These are phyloP conservation scores for Synaphobranchus kaupii DNA, from an alignment of 2,797 vertebrate species.

Conservation along the genomic window DNA sequence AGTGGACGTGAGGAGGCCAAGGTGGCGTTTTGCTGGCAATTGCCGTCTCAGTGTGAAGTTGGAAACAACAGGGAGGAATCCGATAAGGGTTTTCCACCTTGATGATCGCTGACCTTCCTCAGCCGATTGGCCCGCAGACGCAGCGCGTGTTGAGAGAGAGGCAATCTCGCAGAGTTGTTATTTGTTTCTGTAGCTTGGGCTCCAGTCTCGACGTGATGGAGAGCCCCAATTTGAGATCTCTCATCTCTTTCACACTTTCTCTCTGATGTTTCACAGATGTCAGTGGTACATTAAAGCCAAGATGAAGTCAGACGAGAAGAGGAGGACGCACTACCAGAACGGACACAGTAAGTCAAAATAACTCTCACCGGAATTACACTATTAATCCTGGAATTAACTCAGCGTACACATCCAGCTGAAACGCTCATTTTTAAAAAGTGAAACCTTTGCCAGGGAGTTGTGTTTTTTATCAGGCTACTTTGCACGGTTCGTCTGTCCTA, in stretches of 20 bases:
- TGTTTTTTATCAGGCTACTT: background rate
- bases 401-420: background rate
- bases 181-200: conserved; percentile 10
- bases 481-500: background rate
- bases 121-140: background rate
- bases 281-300: conserved; percentile 97
- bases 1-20: background rate
- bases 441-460: background rate
- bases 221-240: conserved; percentile 3
- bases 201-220: background rate
- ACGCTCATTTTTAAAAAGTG: background rate
- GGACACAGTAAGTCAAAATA: conserved; percentile 76
- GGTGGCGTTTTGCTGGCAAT: background rate
- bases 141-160: background rate
- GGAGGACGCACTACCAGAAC: conserved; percentile 85
- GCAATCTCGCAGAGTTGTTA: background rate
- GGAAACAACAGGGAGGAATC: background rate
- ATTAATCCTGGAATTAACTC: background rate
- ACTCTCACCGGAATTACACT: background rate
- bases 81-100: background rate
- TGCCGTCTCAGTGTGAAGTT: background rate
- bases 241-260: background rate
- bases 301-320: conserved; percentile 94
- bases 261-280: conserved; percentile 73
- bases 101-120: conserved; percentile 14